Evolutionary conservation across 1,140 invertebrate genomes (phyloP).

Genomic region (Rhyacophila brunnea): DNA sequence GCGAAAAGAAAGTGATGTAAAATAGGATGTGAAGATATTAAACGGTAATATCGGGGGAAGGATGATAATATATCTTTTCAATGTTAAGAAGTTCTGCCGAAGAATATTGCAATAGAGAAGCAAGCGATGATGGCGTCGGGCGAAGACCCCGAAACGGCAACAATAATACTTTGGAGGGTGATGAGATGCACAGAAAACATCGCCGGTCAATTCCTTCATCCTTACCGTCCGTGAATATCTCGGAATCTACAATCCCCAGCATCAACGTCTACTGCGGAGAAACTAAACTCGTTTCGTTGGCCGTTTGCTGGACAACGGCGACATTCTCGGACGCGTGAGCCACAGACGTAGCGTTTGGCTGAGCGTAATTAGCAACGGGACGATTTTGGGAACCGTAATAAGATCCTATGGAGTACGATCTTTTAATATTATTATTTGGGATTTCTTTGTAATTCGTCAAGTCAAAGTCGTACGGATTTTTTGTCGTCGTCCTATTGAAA

Average conservation of each 20-base stretch:
- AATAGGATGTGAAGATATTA: too few species aligned
- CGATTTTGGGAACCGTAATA: constrained; percentile 38
- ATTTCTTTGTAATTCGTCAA: constrained; percentile 39
- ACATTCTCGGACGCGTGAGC: constrained; percentile 18
- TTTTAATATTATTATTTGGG: constrained; percentile 48
- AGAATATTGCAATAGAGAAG: too few species aligned
- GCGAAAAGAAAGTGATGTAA: too few species aligned
- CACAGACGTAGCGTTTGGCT: constrained; percentile 19
- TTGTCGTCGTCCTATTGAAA: constrained; percentile 46
- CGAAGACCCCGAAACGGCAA: too few species aligned
- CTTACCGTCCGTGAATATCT: constrained; percentile 27
- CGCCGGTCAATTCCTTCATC: neutral
- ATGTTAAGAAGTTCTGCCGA: too few species aligned
- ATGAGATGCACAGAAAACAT: neutral
- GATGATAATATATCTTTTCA: too few species aligned
- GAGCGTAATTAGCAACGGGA: constrained; percentile 12
- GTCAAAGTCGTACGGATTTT: constrained; percentile 50
- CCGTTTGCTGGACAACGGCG: constrained; percentile 3
- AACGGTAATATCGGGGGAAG: too few species aligned
- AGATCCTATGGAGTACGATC: constrained; percentile 44
- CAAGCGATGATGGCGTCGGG: too few species aligned
- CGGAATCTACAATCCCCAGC: neutral
- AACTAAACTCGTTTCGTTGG: constrained; percentile 2
- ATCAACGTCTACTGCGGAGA: neutral
- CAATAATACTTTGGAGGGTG: too few species aligned